Evolutionary conservation across 2,113 vertebrate species (phyloP).

Genomic region (Scolopax mira): DNA sequence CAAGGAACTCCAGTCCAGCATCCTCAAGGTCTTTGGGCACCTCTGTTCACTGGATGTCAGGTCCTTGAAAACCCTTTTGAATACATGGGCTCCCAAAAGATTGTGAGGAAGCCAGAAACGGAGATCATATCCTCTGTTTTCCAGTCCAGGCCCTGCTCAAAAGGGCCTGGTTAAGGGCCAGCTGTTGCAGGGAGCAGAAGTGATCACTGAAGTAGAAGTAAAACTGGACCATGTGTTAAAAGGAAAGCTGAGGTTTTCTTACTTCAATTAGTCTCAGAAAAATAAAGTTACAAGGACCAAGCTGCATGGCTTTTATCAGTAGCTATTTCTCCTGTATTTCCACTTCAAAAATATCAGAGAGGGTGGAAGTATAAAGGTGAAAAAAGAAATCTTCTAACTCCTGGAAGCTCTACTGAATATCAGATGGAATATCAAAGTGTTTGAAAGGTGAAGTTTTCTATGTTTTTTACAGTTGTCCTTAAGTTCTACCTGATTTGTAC

Average conservation of each 20-base stretch:
- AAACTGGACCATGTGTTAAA: neutral
- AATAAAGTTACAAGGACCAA: neutral
- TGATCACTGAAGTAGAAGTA: neutral
- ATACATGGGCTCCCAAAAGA: neutral
- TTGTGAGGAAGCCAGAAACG: neutral
- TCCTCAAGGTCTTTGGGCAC: neutral
- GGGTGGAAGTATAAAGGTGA: neutral
- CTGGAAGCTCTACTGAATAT: neutral
- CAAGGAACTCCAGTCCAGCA: neutral
- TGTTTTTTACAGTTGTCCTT: neutral
- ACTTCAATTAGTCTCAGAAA: neutral
- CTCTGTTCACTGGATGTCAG: neutral
- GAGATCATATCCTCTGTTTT: neutral
- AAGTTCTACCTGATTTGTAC: neutral
- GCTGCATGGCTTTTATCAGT: neutral
- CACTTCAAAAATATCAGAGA: neutral
- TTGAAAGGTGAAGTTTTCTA: neutral
- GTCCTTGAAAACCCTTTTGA: neutral
- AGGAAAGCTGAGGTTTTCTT: neutral
- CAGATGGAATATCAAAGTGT: neutral
- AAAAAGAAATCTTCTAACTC: neutral
- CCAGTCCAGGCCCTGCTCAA: neutral
- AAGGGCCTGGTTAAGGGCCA: neutral
- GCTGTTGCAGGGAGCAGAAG: neutral
- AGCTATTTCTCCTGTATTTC: neutral